Conservation (phyloP, 2,888 invertebrate species). For the Tortricodes alternella region DNA sequence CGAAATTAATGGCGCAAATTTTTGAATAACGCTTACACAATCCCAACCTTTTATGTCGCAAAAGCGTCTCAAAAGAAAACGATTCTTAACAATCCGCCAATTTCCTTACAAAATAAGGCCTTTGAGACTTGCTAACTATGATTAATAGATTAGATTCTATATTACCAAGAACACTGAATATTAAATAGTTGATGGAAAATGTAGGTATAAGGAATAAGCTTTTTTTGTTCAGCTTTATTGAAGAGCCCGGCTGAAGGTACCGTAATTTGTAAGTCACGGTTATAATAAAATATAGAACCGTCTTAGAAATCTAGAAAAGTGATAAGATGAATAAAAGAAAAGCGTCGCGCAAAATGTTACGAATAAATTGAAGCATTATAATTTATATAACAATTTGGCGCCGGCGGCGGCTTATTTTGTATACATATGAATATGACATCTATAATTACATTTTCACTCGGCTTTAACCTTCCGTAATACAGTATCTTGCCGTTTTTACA, state of each 20-base stretch:
- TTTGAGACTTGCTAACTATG: conserved; percentile 9
- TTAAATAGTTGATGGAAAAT: conserved; percentile 2
- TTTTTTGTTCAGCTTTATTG: neutral
- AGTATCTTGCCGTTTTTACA: too few relatives aligned
- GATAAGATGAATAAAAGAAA: too few relatives aligned
- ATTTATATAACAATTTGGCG: too few relatives aligned
- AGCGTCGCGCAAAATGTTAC: too few relatives aligned
- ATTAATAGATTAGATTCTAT: conserved; percentile 16
- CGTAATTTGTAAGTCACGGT: too few relatives aligned
- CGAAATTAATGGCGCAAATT: neutral
- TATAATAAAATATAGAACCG: too few relatives aligned
- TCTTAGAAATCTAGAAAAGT: too few relatives aligned
- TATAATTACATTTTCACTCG: too few relatives aligned
- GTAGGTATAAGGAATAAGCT: neutral
- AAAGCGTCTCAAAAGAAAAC: neutral
- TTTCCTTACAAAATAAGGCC: neutral
- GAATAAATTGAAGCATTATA: too few relatives aligned
- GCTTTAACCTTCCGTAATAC: too few relatives aligned
- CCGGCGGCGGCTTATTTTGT: too few relatives aligned
- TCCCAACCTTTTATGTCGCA: neutral
- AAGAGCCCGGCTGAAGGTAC: neutral
- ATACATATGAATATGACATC: too few relatives aligned
- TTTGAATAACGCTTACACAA: neutral
- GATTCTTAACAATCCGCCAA: conserved; percentile 12
- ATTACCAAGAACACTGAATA: neutral